A percentile compares a stretch with the other conserved stretches of the same genome.
phyloP scores from a whole-genome alignment of 2,888 invertebrate genomes.

The Neoitamus cyanurus region DNA sequence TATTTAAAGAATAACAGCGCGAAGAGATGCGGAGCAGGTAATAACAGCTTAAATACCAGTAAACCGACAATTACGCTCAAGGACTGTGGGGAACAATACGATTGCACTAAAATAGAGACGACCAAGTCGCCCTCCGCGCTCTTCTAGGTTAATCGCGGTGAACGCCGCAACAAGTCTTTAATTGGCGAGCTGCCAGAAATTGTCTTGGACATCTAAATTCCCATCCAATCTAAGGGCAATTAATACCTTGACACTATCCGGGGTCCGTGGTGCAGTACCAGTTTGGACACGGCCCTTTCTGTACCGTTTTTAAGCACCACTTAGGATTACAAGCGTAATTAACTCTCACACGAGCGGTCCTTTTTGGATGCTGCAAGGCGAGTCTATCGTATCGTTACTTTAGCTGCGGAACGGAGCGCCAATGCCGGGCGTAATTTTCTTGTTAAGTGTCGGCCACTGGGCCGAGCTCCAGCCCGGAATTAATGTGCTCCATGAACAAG shows the following conservation, averaged over 20 bases:
- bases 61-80: not conserved
- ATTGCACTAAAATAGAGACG: not conserved
- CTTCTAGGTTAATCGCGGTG: not conserved
- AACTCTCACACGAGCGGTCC: slow-evolving; percentile 6
- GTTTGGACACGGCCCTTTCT: not conserved
- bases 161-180: not conserved
- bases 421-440: slow-evolving; percentile 10
- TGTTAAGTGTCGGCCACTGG: slow-evolving; percentile 12
- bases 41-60: not conserved
- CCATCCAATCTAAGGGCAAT: slow-evolving; percentile 10
- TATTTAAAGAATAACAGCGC: not conserved
- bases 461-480: not conserved
- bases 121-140: not conserved
- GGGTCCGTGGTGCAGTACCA: not conserved
- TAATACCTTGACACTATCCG: not conserved
- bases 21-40: not conserved
- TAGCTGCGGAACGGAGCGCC: not conserved
- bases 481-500: slow-evolving; percentile 1
- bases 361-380: not conserved
- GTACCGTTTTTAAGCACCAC: slow-evolving; percentile 8
- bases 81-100: not conserved
- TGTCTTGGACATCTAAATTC: slow-evolving; percentile 8
- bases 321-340: slow-evolving; percentile 38
- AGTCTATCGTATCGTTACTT: not conserved
- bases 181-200: not conserved